phyloP scores from a whole-genome alignment of 2,113 vertebrate genomes.

The Colossoma macropomum region DNA sequence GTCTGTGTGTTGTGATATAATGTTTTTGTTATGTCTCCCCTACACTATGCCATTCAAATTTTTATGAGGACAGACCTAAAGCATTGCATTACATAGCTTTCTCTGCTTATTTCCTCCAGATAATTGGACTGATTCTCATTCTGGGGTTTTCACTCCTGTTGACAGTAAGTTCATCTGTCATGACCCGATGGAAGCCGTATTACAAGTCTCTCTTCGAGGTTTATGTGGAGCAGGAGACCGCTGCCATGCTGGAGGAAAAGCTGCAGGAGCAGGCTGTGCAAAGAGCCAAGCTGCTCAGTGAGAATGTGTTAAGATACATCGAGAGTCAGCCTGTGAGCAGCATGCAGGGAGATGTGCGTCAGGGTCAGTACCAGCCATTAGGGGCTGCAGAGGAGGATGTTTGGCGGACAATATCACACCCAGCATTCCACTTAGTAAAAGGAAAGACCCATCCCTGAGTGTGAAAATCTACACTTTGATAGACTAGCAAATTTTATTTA shows the following conservation, averaged over 20 bases:
- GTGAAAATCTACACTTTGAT: neutral
- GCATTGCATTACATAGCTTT: no score
- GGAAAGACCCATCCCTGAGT: constrained; percentile 5
- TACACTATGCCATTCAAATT: no score
- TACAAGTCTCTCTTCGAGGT: constrained; percentile 44
- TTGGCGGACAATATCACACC: constrained; percentile 41
- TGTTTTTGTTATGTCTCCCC: no score
- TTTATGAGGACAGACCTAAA: no score
- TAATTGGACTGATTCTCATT: constrained; percentile 48
- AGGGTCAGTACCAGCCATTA: constrained; percentile 9
- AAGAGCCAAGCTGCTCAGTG: constrained; percentile 40
- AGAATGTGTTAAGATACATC: constrained; percentile 9
- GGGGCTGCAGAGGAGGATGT: constrained; percentile 14
- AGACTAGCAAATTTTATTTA: neutral
- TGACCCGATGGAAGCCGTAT: constrained; percentile 38
- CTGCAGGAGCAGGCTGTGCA: constrained; percentile 47
- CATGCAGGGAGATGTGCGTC: neutral
- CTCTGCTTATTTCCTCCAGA: constrained; percentile 23
- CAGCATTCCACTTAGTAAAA: constrained; percentile 23
- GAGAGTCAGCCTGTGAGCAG: constrained; percentile 4
- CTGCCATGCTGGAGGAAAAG: constrained; percentile 42
- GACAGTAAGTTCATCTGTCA: constrained; percentile 17
- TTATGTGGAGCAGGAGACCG: constrained; percentile 46
- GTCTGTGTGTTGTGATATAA: no score
- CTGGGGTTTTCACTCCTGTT: constrained; percentile 39